These are phyloP conservation scores for Cylloceria caligata DNA, from an alignment of 2,888 invertebrate species.

Conservation along the genomic window DNA sequence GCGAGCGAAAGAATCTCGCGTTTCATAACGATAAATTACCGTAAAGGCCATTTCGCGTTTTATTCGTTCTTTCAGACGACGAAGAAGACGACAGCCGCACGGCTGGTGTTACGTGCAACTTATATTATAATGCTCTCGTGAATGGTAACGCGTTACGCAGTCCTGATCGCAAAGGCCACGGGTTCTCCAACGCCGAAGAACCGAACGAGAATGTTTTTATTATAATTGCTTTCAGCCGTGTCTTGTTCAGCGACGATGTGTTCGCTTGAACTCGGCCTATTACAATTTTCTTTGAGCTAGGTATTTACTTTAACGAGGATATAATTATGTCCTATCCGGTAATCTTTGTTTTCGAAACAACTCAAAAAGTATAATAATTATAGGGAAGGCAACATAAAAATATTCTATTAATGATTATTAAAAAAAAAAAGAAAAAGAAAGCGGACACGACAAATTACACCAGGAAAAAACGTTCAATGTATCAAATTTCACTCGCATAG, in stretches of 20 bases:
- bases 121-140: slow-evolving; percentile 57
- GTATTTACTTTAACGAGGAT: background rate
- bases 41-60: slow-evolving; percentile 64
- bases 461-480: background rate
- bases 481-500: background rate
- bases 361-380: background rate
- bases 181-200: slow-evolving; percentile 8
- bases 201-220: slow-evolving; percentile 19
- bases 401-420: background rate
- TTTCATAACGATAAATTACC: slow-evolving; percentile 69
- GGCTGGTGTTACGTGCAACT: slow-evolving; percentile 45
- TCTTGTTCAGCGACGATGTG: slow-evolving; percentile 5
- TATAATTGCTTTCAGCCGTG: slow-evolving; percentile 14
- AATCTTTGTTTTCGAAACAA: background rate
- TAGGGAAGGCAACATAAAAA: background rate
- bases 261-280: background rate
- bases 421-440: no score
- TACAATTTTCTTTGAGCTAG: no score
- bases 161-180: slow-evolving; percentile 65
- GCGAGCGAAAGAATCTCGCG: slow-evolving; percentile 47
- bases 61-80: slow-evolving; percentile 52
- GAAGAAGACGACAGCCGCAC: slow-evolving; percentile 30
- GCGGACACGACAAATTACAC: background rate
- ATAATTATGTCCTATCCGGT: background rate
- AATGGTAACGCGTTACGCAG: slow-evolving; percentile 69